Evolutionary conservation across 1,140 invertebrate genomes (phyloP).

Genomic region (Drosophila obscura): DNA sequence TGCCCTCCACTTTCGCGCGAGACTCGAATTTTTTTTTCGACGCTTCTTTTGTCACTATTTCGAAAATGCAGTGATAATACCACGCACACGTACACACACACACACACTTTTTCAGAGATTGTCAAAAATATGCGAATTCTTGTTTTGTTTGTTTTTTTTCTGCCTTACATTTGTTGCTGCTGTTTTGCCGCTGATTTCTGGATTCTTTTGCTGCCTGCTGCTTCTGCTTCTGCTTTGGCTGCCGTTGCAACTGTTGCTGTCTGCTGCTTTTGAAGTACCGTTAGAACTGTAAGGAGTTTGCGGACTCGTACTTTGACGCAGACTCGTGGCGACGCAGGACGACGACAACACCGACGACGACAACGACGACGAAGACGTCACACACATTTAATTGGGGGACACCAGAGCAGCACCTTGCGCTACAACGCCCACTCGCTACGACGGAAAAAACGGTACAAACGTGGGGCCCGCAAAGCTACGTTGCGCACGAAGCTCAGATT

Average conservation of each 20-base stretch:
- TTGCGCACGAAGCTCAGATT: slow-evolving; percentile 76
- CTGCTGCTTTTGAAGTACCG: slow-evolving; percentile 27
- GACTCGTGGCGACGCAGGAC: slow-evolving; percentile 39
- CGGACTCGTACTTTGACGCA: slow-evolving; percentile 26
- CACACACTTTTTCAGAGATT: neutral
- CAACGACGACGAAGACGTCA: slow-evolving; percentile 25
- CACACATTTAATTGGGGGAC: slow-evolving; percentile 12
- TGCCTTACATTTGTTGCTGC: slow-evolving; percentile 34
- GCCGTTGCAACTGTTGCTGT: slow-evolving; percentile 48
- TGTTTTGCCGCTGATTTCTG: slow-evolving; percentile 24
- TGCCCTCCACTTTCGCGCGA: slow-evolving; percentile 18
- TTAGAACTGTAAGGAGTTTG: too few relatives aligned
- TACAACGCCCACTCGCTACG: too few relatives aligned
- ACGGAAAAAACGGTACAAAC: slow-evolving; percentile 6
- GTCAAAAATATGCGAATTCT: neutral
- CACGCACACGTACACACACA: too few relatives aligned
- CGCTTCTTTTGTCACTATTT: slow-evolving; percentile 10
- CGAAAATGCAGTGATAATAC: too few relatives aligned
- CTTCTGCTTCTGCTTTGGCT: neutral
- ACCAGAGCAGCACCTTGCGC: neutral
- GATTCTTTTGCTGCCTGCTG: neutral
- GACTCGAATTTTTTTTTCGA: slow-evolving; percentile 14
- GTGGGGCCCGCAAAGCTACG: slow-evolving; percentile 5
- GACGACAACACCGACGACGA: slow-evolving; percentile 20
- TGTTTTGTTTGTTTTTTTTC: slow-evolving; percentile 9